These are phyloP conservation scores for Leguminivora glycinivorella DNA, from an alignment of 1,140 invertebrate genomes.

Conservation along the genomic window DNA sequence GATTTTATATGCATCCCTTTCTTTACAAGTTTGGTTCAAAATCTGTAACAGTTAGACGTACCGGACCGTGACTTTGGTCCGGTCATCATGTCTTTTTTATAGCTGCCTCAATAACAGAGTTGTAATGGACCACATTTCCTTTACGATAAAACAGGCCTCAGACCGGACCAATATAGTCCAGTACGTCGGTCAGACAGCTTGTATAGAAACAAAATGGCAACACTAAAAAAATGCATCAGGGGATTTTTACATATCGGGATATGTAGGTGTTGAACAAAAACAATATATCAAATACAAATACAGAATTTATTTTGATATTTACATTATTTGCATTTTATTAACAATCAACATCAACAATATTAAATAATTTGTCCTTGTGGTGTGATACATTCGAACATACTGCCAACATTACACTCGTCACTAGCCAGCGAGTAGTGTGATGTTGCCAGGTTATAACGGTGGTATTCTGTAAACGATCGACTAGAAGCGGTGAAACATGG, in stretches of 20 bases:
- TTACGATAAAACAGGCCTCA: too few relatives aligned
- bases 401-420: slow-evolving; percentile 66
- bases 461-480: slow-evolving; percentile 53
- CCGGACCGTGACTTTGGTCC: too few relatives aligned
- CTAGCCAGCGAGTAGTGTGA: slow-evolving; percentile 31
- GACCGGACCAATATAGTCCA: too few relatives aligned
- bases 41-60: background rate
- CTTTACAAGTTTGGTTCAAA: background rate
- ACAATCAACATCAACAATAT: slow-evolving; percentile 81
- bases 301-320: slow-evolving; percentile 81
- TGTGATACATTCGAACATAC: slow-evolving; percentile 74
- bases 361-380: slow-evolving; percentile 78
- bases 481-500: slow-evolving; percentile 68
- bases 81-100: too few relatives aligned
- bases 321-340: slow-evolving; percentile 81
- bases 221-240: background rate
- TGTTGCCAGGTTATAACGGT: slow-evolving; percentile 40
- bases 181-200: too few relatives aligned
- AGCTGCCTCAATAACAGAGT: too few relatives aligned
- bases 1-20: background rate
- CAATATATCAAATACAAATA: slow-evolving; percentile 78
- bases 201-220: too few relatives aligned
- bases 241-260: slow-evolving; percentile 5
- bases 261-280: slow-evolving; percentile 44
- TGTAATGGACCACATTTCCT: too few relatives aligned